Base-by-base conservation (phyloP, 2,888 invertebrate species). In the Pollenia amentaria region DNA sequence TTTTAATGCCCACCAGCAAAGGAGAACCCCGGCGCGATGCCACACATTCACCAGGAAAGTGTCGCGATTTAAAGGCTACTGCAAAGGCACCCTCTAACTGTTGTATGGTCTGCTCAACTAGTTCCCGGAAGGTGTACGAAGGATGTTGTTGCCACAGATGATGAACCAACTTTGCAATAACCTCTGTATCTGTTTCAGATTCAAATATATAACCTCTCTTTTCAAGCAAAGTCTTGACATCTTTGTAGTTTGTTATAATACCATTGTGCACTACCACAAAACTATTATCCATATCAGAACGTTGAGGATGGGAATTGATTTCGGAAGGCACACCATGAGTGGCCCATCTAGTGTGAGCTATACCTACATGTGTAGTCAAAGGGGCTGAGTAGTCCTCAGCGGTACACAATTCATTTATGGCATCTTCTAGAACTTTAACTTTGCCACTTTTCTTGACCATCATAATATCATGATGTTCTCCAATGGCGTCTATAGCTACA, bases 41-140 rank as follows among this genome's bases (percentile, higher is more conserved):
- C 21, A 99, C 99, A 94, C 99, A 97, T 94, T 99, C 99, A 88
- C 98, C 98, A 0, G 99, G 99, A 93, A 98, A 99, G 92, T 97
- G 96, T 89, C 96, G 96, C 89, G 99, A 99, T 94, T 99, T 99
- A 94, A 99, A 98, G 91, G 98, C 98, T 88, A 99, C 94, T 73
- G 99, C 99, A 95, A 99, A 99, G 38, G 99, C 99, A 89, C 99
- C 99, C 95, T 99, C 99, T 94, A 99, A 94, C 94, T 99, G 99
- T 92, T 97, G 98, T 89, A 99, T 97, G 90, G 97, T 98, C 94
- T 97, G 97, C 92, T 99, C 99, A 53, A 99, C 98, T 64, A 99
- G 94, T 93, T 99, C 98, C 89, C 99, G 96, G 95, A 99, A 99
- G 62, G 96, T 97, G 92, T 97, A 97, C 88, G 95, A 95, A 60